phyloP scores from a whole-genome alignment of 2,888 invertebrate species.

The Drosophila setosimentum region DNA sequence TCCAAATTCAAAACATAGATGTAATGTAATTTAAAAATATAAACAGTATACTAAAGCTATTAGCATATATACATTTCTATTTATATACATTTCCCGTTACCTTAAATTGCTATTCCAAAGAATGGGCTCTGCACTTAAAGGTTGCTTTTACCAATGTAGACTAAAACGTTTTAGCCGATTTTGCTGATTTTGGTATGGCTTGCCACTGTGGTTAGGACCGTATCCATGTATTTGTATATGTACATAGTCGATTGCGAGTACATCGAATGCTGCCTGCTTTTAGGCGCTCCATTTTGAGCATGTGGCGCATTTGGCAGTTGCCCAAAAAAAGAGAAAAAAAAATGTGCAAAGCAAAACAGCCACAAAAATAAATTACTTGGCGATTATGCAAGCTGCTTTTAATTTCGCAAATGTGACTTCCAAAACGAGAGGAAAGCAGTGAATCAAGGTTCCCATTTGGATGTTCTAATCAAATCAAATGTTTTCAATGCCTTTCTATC shows the following conservation, averaged over 20 bases:
- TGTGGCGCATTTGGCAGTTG: constrained; percentile 65
- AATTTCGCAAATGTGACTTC: constrained; percentile 69
- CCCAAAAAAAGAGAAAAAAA: constrained; percentile 57
- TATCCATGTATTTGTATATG: constrained; percentile 7
- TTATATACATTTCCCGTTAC: neutral
- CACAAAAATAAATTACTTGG: constrained; percentile 58
- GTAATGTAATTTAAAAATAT: neutral
- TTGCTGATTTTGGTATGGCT: constrained; percentile 4
- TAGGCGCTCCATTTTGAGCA: constrained; percentile 36
- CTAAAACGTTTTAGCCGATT: constrained; percentile 8
- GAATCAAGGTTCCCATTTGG: constrained; percentile 55
- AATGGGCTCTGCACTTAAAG: neutral
- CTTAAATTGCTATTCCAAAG: neutral
- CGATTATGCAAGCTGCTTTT: constrained; percentile 72
- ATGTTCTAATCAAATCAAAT: constrained; percentile 59
- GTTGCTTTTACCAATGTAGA: neutral
- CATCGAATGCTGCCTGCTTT: constrained; percentile 30
- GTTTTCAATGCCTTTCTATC: constrained; percentile 4
- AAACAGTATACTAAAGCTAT: neutral
- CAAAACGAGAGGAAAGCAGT: constrained; percentile 14
- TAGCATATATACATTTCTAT: neutral
- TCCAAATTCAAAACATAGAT: neutral
- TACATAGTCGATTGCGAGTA: neutral
- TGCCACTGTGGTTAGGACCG: constrained; percentile 19
- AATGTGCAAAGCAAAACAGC: constrained; percentile 11